Evolutionary conservation across 2,113 vertebrate genomes (phyloP).

Genomic region (Poicephalus meyeri): DNA sequence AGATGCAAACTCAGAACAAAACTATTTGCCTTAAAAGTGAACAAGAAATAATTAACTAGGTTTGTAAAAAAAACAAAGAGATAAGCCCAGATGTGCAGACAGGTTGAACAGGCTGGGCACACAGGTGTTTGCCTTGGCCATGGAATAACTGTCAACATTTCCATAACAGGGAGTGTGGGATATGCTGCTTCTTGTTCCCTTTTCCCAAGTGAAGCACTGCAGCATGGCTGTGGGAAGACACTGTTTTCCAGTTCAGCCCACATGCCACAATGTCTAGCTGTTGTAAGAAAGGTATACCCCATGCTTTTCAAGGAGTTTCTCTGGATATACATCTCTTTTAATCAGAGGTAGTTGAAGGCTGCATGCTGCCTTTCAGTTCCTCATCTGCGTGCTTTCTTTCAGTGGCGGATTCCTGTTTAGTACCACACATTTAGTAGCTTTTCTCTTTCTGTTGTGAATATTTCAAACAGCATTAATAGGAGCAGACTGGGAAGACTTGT

Average conservation of each 20-base stretch:
- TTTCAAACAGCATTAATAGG: background rate
- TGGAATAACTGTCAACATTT: slow-evolving; percentile 10
- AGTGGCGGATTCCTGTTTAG: background rate
- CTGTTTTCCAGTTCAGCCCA: background rate
- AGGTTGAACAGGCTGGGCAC: slow-evolving; percentile 9
- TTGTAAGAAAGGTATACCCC: background rate
- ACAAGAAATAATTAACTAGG: background rate
- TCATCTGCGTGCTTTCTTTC: background rate
- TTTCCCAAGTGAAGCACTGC: background rate
- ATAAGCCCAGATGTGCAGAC: slow-evolving; percentile 24
- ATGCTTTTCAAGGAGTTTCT: background rate
- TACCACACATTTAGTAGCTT: background rate
- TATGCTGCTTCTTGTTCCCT: slow-evolving; percentile 7
- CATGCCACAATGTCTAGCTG: background rate
- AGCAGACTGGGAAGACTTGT: background rate
- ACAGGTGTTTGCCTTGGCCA: slow-evolving; percentile 37
- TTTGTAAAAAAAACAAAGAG: background rate
- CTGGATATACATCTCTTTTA: background rate
- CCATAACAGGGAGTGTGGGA: background rate
- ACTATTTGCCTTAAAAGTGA: background rate
- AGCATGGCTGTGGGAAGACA: background rate
- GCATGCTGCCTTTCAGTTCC: background rate
- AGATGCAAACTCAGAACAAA: background rate
- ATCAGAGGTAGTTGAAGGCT: background rate
- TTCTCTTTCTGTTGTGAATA: background rate